Conservation (phyloP, 1,140 invertebrate genomes). For the Ostrea denselamellosa region DNA sequence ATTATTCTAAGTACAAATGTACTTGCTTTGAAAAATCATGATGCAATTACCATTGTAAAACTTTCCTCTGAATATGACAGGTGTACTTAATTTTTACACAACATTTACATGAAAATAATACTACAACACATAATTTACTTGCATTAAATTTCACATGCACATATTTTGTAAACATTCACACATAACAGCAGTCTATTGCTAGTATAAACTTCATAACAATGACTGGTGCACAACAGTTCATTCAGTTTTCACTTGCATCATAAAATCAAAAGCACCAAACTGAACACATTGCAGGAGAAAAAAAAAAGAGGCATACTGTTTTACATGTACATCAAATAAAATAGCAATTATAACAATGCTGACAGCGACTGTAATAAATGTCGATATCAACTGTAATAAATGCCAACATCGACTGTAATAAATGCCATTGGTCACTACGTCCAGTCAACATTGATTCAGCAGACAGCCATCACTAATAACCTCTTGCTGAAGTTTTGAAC, state of each 20-base stretch:
- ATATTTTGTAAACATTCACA: background rate
- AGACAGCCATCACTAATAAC: background rate
- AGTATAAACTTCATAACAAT: background rate
- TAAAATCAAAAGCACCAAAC: conserved; percentile 5
- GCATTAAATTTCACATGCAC: background rate
- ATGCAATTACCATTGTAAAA: too few species aligned
- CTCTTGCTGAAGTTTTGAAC: background rate
- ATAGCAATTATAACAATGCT: background rate
- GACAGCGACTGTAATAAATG: background rate
- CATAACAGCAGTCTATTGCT: background rate
- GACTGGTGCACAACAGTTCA: background rate
- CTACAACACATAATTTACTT: background rate
- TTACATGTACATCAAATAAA: too few species aligned
- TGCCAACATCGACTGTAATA: too few species aligned
- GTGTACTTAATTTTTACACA: too few species aligned
- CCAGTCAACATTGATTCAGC: background rate
- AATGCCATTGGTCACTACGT: background rate
- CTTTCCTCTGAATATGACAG: too few species aligned
- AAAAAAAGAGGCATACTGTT: background rate
- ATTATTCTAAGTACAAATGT: too few species aligned
- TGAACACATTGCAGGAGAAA: conserved; percentile 20
- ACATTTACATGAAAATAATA: background rate
- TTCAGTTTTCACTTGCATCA: background rate
- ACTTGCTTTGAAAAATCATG: too few species aligned
- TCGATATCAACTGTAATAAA: background rate